Evolutionary conservation across 2,113 vertebrate genomes (phyloP).

Genomic region (Chloropsis hardwickii): DNA sequence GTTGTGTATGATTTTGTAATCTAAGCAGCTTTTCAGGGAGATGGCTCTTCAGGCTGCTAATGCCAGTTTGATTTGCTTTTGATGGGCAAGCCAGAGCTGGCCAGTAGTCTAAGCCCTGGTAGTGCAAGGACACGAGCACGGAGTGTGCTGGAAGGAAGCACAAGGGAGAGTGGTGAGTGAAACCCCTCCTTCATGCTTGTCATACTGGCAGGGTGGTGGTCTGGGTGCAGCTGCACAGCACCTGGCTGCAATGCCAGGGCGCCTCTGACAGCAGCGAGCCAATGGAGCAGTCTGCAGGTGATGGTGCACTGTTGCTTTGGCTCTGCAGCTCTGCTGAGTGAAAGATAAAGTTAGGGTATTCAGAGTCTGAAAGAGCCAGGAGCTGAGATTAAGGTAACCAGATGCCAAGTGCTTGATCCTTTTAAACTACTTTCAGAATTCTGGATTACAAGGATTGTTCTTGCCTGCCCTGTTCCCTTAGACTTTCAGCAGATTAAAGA

Average conservation of each 20-base stretch:
- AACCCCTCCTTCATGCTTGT: neutral
- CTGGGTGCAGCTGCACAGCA: neutral
- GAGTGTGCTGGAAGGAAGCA: neutral
- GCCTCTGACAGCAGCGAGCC: neutral
- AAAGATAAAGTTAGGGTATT: neutral
- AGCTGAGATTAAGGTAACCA: neutral
- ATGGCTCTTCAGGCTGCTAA: neutral
- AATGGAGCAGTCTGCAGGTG: neutral
- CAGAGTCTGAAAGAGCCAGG: neutral
- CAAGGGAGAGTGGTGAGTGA: neutral
- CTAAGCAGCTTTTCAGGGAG: neutral
- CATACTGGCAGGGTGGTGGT: neutral
- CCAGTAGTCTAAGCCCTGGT: neutral
- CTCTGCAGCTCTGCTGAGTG: neutral
- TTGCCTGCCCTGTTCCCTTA: neutral
- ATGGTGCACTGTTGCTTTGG: neutral
- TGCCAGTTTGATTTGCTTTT: neutral
- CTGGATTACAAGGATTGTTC: neutral
- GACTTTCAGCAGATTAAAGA: neutral
- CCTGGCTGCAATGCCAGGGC: rapidly evolving
- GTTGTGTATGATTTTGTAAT: neutral
- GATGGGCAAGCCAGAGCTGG: neutral
- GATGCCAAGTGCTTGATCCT: neutral
- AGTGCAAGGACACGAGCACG: neutral
- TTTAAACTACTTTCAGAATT: neutral